A percentile compares a stretch with the other conserved stretches of the same genome.
phyloP scores from a whole-genome alignment of 2,888 invertebrate species.

The Drosophila siamana region DNA sequence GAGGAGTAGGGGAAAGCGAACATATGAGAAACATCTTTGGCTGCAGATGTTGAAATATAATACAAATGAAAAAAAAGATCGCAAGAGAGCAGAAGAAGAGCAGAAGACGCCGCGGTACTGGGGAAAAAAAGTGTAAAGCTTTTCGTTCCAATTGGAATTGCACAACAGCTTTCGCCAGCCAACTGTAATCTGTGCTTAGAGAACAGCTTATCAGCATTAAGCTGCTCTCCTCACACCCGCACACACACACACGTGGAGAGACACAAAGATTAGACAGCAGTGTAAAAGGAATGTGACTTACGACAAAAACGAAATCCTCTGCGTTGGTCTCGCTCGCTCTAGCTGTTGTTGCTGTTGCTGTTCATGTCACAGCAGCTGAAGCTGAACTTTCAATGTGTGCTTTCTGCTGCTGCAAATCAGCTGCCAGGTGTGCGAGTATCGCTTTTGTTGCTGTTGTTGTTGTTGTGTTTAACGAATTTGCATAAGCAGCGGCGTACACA shows the following conservation, averaged over 20 bases:
- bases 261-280: constrained; percentile 1
- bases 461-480: constrained; percentile 46
- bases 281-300: constrained; percentile 40
- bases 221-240: not conserved
- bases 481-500: constrained; percentile 40
- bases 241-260: not conserved
- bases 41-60: constrained; percentile 17
- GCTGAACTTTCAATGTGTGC: constrained; percentile 54
- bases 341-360: constrained; percentile 19
- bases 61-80: not conserved
- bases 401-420: constrained; percentile 57
- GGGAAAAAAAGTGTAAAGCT: not conserved
- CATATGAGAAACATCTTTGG: constrained; percentile 33
- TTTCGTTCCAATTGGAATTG: constrained; percentile 1
- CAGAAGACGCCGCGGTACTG: not conserved
- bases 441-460: constrained; percentile 21
- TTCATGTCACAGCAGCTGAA: constrained; percentile 42
- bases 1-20: not conserved
- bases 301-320: constrained; percentile 43
- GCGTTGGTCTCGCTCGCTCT: constrained; percentile 48
- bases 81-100: not conserved
- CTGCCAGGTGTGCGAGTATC: constrained; percentile 65
- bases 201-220: not conserved
- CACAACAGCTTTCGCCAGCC: no score
- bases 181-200: not conserved